Conservation (phyloP, 2,888 invertebrate species). For the Camptogramma bilineatum region DNA sequence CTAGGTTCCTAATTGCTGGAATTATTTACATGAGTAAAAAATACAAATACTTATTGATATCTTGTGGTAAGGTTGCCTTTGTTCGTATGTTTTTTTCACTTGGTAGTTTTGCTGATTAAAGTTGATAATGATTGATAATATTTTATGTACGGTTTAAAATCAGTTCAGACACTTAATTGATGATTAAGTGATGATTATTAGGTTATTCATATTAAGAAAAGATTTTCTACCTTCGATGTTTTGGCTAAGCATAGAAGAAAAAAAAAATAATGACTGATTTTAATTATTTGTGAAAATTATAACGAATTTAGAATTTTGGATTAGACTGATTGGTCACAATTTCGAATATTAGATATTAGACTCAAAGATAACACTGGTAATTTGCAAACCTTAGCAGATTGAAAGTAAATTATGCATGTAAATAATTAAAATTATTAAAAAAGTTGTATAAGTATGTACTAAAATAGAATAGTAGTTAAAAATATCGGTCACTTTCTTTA, state of each 20-base stretch:
- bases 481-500: neutral
- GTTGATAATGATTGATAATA: neutral
- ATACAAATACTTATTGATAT: neutral
- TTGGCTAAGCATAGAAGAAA: too few relatives aligned
- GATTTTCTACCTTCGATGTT: neutral
- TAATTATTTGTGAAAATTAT: constrained; percentile 4
- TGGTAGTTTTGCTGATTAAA: neutral
- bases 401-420: neutral
- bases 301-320: constrained; percentile 31
- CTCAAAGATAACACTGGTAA: neutral
- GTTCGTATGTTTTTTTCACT: neutral
- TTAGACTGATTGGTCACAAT: constrained; percentile 26
- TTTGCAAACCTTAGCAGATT: neutral
- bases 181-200: too few relatives aligned
- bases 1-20: too few relatives aligned
- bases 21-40: neutral
- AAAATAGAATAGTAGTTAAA: neutral
- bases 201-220: too few relatives aligned
- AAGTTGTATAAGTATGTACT: too few relatives aligned
- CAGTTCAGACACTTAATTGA: too few relatives aligned
- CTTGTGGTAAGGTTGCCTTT: neutral
- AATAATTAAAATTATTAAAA: too few relatives aligned
- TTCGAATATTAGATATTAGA: constrained; percentile 1
- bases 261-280: constrained; percentile 15
- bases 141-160: neutral